phyloP scores from a whole-genome alignment of 92 coral and sea anemone species.

The Isaurus tuberculatus region DNA sequence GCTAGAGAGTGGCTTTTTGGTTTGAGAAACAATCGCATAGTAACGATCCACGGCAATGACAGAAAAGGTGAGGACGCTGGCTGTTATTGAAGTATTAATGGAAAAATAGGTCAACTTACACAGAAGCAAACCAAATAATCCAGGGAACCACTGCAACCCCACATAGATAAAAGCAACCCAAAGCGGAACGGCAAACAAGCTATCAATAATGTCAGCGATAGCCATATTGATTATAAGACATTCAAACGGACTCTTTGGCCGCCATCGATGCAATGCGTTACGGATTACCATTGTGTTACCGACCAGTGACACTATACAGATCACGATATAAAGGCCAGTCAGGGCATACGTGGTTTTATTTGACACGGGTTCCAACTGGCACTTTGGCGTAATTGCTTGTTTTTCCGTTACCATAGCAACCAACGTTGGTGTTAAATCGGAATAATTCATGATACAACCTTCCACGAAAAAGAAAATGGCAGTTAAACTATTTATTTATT shows the following conservation, averaged over 20 bases:
- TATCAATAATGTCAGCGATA: slow-evolving; percentile 37
- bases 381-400: background rate
- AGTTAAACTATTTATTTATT: no score
- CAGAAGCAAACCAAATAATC: slow-evolving; percentile 16
- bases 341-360: background rate
- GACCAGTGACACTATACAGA: slow-evolving; percentile 11
- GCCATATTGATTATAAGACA: slow-evolving; percentile 37
- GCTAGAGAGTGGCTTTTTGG: slow-evolving; percentile 28
- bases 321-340: background rate
- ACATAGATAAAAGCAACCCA: slow-evolving; percentile 17
- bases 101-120: slow-evolving; percentile 33
- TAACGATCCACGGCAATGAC: slow-evolving; percentile 37
- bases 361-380: background rate
- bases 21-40: slow-evolving; percentile 24
- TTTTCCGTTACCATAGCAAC: background rate
- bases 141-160: slow-evolving; percentile 10
- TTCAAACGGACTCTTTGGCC: slow-evolving; percentile 30
- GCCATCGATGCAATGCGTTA: slow-evolving; percentile 19
- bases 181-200: slow-evolving; percentile 25
- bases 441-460: background rate
- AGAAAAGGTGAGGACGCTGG: slow-evolving; percentile 21
- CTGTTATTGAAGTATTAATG: background rate
- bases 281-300: slow-evolving; percentile 34
- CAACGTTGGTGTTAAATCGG: background rate
- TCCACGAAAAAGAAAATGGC: background rate